These are phyloP conservation scores for Zaprionus ornatus DNA, from an alignment of 1,140 invertebrate species.

Conservation along the genomic window DNA sequence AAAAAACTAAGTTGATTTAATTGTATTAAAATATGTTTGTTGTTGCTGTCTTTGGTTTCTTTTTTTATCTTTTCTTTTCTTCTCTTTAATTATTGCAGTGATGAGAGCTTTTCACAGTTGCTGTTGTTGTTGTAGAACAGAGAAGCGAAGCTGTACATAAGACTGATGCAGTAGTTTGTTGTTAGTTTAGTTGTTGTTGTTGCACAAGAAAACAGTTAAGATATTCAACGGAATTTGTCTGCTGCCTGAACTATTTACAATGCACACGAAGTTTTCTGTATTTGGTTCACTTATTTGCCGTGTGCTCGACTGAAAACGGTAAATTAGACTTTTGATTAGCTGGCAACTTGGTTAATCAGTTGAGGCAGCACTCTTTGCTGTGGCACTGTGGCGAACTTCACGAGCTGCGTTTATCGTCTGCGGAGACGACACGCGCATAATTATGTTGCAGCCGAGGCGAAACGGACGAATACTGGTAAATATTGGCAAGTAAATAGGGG, in stretches of 20 bases:
- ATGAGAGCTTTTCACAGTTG: slow-evolving; percentile 8
- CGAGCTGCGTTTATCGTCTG: slow-evolving; percentile 63
- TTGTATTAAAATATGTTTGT: slow-evolving; percentile 3
- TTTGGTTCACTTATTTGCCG: background rate
- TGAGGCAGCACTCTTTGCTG: slow-evolving; percentile 23
- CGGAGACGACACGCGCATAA: slow-evolving; percentile 50
- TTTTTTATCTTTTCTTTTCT: background rate
- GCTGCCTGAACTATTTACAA: slow-evolving; percentile 47
- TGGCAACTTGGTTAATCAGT: slow-evolving; percentile 4
- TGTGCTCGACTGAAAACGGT: slow-evolving; percentile 8
- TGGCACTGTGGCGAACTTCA: slow-evolving; percentile 41
- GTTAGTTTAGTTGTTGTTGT: background rate
- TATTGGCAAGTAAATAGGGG: slow-evolving; percentile 16
- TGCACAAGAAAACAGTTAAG: background rate
- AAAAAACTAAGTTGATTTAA: slow-evolving; percentile 39
- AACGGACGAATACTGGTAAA: slow-evolving; percentile 12
- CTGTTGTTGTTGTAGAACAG: slow-evolving; percentile 5
- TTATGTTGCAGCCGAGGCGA: slow-evolving; percentile 64
- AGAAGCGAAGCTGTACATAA: slow-evolving; percentile 33
- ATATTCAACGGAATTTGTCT: background rate
- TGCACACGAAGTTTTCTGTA: slow-evolving; percentile 28
- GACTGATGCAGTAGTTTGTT: background rate
- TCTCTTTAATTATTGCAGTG: background rate
- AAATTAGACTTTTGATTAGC: slow-evolving; percentile 6
- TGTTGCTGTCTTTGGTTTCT: slow-evolving; percentile 1